These are phyloP conservation scores for Eupleurogrammus muticus DNA, from an alignment of 2,797 vertebrate species.

Conservation along the genomic window DNA sequence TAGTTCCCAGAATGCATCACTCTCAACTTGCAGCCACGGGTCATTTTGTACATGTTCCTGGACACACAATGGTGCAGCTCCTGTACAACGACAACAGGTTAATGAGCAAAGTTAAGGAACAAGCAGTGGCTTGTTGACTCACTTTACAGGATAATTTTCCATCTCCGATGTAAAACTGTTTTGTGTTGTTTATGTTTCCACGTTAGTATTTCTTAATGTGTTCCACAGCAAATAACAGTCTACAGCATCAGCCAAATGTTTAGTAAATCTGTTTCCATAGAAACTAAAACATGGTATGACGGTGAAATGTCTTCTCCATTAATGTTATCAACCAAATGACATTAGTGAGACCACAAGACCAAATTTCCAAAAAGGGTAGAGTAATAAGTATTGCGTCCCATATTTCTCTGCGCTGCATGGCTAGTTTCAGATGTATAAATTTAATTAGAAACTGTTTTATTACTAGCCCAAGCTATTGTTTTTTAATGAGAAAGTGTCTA, in stretches of 20 bases:
- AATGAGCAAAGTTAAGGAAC: slow-evolving; percentile 1
- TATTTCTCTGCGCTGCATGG: neutral
- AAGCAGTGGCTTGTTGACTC: slow-evolving; percentile 12
- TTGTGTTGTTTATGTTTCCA: slow-evolving; percentile 17
- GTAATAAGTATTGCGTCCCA: slow-evolving; percentile 20
- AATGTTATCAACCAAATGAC: slow-evolving; percentile 43
- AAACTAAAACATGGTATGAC: slow-evolving; percentile 51
- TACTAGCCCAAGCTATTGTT: neutral
- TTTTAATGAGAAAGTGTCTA: slow-evolving; percentile 30
- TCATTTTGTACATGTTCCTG: slow-evolving; percentile 86
- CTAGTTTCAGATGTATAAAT: slow-evolving; percentile 20
- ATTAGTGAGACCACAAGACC: slow-evolving; percentile 9
- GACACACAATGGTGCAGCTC: slow-evolving; percentile 92
- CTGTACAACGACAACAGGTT: slow-evolving; percentile 70
- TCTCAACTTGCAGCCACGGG: slow-evolving; percentile 87
- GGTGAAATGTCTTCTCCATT: slow-evolving; percentile 45
- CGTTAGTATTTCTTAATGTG: slow-evolving; percentile 2
- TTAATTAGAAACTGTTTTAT: slow-evolving; percentile 36
- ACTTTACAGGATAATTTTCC: neutral
- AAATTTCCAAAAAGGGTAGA: slow-evolving; percentile 33
- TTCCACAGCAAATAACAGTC: slow-evolving; percentile 25
- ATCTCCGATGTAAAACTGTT: neutral
- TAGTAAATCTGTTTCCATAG: slow-evolving; percentile 55
- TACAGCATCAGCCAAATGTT: slow-evolving; percentile 27
- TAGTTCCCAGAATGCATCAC: slow-evolving; percentile 94